A percentile compares a stretch with the other conserved stretches of the same genome.
Conservation (phyloP, 2,113 vertebrate genomes). For the Muscicapa adusta region DNA sequence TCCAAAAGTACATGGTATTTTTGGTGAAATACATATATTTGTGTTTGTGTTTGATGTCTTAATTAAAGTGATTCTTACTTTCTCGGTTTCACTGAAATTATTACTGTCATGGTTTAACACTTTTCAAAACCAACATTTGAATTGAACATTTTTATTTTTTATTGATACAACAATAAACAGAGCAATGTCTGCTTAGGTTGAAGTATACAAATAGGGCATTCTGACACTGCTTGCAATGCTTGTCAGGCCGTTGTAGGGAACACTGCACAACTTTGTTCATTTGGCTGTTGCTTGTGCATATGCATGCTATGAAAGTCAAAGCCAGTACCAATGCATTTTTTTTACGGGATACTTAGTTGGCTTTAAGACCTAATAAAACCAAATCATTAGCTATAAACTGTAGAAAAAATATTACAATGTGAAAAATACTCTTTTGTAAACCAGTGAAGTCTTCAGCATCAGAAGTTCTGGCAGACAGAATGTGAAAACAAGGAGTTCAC, state of each 20-base stretch:
- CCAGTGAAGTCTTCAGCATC: neutral
- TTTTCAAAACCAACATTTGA: neutral
- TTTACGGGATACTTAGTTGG: conserved; percentile 21
- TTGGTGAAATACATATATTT: neutral
- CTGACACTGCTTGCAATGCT: neutral
- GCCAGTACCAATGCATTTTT: neutral
- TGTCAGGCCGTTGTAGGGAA: neutral
- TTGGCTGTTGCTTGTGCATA: neutral
- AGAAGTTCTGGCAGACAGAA: neutral
- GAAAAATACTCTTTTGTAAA: neutral
- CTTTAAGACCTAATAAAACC: conserved; percentile 20
- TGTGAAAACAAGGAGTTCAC: neutral
- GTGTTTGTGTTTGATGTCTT: neutral
- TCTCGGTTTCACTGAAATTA: neutral
- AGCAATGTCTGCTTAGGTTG: neutral
- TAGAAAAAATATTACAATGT: neutral
- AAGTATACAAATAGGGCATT: neutral
- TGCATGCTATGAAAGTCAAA: neutral
- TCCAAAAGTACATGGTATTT: neutral
- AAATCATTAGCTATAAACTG: conserved; percentile 12
- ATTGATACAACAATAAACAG: neutral
- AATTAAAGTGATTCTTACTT: neutral
- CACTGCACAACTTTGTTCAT: neutral
- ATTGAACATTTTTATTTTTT: neutral
- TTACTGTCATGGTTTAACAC: neutral